Evolutionary conservation across 2,113 vertebrate genomes (phyloP).

Genomic region (Muscicapa adusta): DNA sequence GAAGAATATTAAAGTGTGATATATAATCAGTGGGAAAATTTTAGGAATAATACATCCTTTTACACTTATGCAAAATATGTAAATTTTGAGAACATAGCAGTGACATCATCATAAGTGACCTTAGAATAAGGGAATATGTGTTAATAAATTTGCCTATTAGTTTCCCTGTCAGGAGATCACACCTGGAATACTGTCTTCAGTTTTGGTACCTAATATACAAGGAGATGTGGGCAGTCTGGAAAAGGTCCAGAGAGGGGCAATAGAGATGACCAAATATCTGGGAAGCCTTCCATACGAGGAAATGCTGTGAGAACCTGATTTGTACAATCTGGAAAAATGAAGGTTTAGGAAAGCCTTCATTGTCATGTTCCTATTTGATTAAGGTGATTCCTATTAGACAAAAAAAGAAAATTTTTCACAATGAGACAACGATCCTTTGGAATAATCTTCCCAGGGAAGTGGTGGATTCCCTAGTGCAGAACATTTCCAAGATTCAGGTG

Average conservation of each 20-base stretch:
- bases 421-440: neutral
- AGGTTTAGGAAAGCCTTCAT: neutral
- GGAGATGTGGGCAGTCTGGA: neutral
- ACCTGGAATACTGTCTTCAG: neutral
- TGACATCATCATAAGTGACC: neutral
- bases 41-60: neutral
- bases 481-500: neutral
- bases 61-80: neutral
- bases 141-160: neutral
- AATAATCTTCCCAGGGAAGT: neutral
- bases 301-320: neutral
- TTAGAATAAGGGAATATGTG: neutral
- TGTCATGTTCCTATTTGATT: neutral
- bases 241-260: neutral
- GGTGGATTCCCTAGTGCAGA: neutral
- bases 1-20: neutral
- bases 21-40: neutral
- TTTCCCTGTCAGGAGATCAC: neutral
- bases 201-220: neutral
- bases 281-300: neutral
- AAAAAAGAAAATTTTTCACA: neutral
- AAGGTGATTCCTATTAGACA: neutral
- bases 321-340: neutral
- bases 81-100: neutral
- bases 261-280: neutral